Evolutionary conservation across 1,140 invertebrate genomes (phyloP).

Genomic region (Archivesica marissinica): DNA sequence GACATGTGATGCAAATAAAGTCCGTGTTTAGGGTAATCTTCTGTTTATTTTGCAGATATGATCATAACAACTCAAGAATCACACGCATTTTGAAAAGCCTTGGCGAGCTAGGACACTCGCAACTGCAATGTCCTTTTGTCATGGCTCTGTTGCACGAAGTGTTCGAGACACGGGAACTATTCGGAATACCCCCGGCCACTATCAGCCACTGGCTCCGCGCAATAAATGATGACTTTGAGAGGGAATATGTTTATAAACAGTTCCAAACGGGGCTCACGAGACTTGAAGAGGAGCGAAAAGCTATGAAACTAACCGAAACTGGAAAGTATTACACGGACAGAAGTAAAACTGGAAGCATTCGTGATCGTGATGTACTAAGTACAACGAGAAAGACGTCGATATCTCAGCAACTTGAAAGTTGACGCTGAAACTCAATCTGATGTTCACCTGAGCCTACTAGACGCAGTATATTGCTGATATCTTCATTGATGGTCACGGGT

Average conservation of each 20-base stretch:
- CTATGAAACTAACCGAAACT: neutral
- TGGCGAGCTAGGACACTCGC: neutral
- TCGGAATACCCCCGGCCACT: neutral
- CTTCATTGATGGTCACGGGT: no score
- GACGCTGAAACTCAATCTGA: no score
- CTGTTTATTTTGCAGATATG: no score
- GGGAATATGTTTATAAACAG: conserved; percentile 24
- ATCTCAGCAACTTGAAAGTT: no score
- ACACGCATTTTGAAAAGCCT: conserved; percentile 30
- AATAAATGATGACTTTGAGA: conserved; percentile 15
- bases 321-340: neutral
- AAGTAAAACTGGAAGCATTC: neutral
- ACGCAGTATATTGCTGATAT: no score
- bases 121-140: conserved; percentile 17
- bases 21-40: no score
- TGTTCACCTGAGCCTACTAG: no score
- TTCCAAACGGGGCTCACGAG: neutral
- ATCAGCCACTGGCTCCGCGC: neutral
- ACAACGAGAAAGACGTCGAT: no score
- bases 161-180: conserved; percentile 7
- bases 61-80: no score
- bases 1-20: no score
- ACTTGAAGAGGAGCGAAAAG: neutral
- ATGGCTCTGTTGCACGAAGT: neutral
- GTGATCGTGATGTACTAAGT: no score